Evolutionary conservation across 2,888 invertebrate species (phyloP), one percentile per base, ranked within the genome.

Genomic region (Cataglyphis livida): DNA sequence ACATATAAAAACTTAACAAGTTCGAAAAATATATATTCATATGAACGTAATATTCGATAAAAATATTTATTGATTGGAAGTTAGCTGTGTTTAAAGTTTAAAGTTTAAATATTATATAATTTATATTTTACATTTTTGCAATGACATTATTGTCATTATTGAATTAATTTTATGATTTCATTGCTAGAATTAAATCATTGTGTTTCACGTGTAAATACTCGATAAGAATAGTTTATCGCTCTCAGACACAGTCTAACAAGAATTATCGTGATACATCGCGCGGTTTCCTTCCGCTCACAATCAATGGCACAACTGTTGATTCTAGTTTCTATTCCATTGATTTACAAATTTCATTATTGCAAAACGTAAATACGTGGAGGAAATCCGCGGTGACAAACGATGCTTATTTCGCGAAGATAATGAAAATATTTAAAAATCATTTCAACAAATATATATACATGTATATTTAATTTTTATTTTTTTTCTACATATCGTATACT

Each of bases 251-350:
- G 12, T 35, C 21, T 21, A 41, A 68, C 41, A 41, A 41, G 32
- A 25, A 59, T 79, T 68, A 79, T 51, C 35, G 70, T 7, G 35
- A 12, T 18, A 25, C 2, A 68, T 41, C 10, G 12, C 54, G 35
- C 75, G 41, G 70, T 35, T 79, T 79, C 59, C 59, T 66, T 61
- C 41, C 35, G 41, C 48, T 68, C n/a, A 51, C 41, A 41, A 41
- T 41, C 12, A 41, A 41, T 41, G 15, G 25, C 54, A n/a, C n/a
- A 66, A 57, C 32, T 79, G 59, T 70, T 78, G 68, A 59, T 21
- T 57, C 41, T 59, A 12, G 28, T 76, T 21, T 18, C 21, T 32
- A 32, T 65, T 38, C 35, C 12, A 21, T 51, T 10, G 32, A 44
- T 32, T 59, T 59, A 6, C 25, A 41, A 41, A 12, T 78, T 48